Evolutionary conservation across 2,113 vertebrate species (phyloP), one percentile per base, ranked within the genome.

Genomic region (Rhinichthys klamathensis): DNA sequence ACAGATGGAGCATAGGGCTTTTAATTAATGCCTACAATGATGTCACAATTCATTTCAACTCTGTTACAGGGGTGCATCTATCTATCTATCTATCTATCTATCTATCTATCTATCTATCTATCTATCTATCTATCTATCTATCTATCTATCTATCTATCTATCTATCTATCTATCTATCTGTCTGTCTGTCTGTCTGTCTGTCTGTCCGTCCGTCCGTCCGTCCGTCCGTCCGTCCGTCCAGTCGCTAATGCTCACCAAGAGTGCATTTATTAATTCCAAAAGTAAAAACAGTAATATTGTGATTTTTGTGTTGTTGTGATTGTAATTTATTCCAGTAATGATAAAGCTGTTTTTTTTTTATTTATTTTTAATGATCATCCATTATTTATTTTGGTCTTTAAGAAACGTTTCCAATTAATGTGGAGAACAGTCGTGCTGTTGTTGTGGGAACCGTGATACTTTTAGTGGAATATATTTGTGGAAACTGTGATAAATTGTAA

Each of bases 1-100:
- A 51, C 61, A 63, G 18, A 38, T 75, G 69, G 54, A 82, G 61
- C 63, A 67, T 54, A 69, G 51, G 69, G 11, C 49, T 80, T 89
- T 87, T 82, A 72, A 79, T 80, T 35, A 72, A 85, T n/a, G n/a
- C 49, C 69, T 70, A 32, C 46, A 44, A 49, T 82, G 30, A 81
- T 75, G 41, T 56, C 46, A 80, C 58, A 51, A 51, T 4, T 46
- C 0, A 60, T 77, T 72, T 46, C 60, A 49, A 73, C n/a, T 61
- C 49, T 38, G 6, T 75, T 13, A 32, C 51, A 3, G 61, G 6
- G 41, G 10, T n/a, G 6, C 9, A 72, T 44, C 8, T 41, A 2
- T 41, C 13, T 15, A 51, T 51, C 49, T 15, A 51, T 51, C 49
- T 15, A 51, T 54, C 51, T 6, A 54, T 51, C 49, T 4, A 51